Evolutionary conservation across 2,113 vertebrate species (phyloP).

Genomic region (Pedetes capensis): DNA sequence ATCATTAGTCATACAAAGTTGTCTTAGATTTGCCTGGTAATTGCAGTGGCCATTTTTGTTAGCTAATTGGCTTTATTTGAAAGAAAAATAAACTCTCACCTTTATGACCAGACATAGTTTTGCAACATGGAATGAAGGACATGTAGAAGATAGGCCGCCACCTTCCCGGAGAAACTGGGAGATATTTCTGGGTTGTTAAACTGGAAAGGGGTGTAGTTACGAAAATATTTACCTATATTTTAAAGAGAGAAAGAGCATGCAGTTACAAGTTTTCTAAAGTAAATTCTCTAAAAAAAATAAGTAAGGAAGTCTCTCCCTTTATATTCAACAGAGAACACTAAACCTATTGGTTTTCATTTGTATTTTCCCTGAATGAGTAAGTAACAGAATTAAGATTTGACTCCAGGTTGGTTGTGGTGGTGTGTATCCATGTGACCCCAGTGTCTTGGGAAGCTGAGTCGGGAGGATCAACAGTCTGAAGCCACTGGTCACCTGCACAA

Average conservation of each 20-base stretch:
- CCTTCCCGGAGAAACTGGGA: background rate
- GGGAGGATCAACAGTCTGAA: no score
- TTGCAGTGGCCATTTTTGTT: background rate
- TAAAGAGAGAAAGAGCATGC: background rate
- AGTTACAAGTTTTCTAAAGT: background rate
- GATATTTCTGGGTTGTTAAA: background rate
- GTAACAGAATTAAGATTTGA: background rate
- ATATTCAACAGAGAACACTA: background rate
- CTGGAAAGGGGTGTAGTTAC: background rate
- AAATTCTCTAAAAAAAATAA: background rate
- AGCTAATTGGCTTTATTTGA: background rate
- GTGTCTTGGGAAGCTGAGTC: no score
- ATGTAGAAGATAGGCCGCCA: background rate
- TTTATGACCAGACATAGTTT: background rate
- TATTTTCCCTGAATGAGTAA: background rate
- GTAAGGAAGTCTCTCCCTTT: background rate
- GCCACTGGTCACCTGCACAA: no score
- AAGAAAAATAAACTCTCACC: background rate
- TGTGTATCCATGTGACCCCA: no score
- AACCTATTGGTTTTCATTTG: slow-evolving; percentile 21
- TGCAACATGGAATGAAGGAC: background rate
- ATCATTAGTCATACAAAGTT: background rate
- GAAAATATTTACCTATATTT: background rate
- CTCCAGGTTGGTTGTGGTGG: background rate
- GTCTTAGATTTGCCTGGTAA: background rate